Conservation (phyloP, 2,888 invertebrate species). For the Abrostola triplasia region DNA sequence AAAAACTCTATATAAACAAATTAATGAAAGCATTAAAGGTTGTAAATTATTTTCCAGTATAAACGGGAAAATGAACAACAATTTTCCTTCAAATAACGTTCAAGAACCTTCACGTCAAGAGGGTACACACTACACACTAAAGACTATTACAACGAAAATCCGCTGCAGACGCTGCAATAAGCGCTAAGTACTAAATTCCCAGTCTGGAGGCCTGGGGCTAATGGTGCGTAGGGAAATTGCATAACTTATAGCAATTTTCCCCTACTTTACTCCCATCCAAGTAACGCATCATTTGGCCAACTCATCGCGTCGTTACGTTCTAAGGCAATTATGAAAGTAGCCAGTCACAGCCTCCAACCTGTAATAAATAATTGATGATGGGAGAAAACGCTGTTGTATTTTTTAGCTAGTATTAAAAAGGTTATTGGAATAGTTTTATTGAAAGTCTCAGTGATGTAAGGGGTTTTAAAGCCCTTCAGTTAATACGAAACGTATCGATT, state of each 20-base stretch:
- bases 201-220: constrained; percentile 72
- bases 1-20: too few relatives aligned
- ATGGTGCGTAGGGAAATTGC: constrained; percentile 82
- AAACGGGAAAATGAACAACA: neutral
- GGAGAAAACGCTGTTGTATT: constrained; percentile 32
- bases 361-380: constrained; percentile 59
- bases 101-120: constrained; percentile 6
- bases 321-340: constrained; percentile 71
- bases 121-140: constrained; percentile 7
- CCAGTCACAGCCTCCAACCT: constrained; percentile 68
- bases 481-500: too few relatives aligned
- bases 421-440: neutral
- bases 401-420: constrained; percentile 14
- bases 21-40: neutral
- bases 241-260: constrained; percentile 84
- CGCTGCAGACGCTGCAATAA: constrained; percentile 74
- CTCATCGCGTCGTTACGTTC: constrained; percentile 70
- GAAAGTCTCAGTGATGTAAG: neutral
- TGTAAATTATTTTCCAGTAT: neutral
- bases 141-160: constrained; percentile 59
- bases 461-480: too few relatives aligned
- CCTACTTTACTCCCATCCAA: constrained; percentile 70
- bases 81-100: constrained; percentile 1
- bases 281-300: constrained; percentile 78
- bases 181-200: constrained; percentile 74